These are phyloP conservation scores for Puffinus mauretanicus DNA, from an alignment of 2,113 vertebrate species.

Conservation along the genomic window DNA sequence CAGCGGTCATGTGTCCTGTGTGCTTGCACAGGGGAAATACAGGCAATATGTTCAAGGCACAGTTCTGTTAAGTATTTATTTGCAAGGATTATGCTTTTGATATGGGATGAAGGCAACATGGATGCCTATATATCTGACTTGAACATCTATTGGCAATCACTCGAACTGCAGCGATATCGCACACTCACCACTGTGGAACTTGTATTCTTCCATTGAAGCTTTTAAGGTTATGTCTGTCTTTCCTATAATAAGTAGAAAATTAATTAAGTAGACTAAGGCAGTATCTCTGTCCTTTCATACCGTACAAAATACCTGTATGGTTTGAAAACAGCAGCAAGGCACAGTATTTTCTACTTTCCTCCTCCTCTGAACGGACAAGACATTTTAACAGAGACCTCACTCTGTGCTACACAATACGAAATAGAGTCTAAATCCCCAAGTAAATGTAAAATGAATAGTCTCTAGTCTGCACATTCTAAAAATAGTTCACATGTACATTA, in stretches of 20 bases:
- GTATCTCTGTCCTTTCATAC: background rate
- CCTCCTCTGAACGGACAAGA: background rate
- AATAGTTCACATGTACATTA: background rate
- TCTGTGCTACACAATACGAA: background rate
- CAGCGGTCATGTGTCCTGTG: fast-evolving
- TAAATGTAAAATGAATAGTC: slow-evolving; percentile 7
- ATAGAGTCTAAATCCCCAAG: background rate
- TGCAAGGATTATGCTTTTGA: background rate
- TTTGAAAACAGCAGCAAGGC: background rate
- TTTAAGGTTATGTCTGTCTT: background rate
- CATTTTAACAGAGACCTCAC: background rate
- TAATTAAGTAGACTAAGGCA: background rate
- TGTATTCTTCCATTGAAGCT: background rate
- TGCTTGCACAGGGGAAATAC: background rate
- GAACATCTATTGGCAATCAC: background rate
- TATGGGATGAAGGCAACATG: fast-evolving
- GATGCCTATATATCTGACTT: background rate
- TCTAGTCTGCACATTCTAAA: slow-evolving; percentile 10
- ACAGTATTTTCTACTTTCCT: background rate
- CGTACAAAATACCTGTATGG: background rate
- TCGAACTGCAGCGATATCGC: fast-evolving
- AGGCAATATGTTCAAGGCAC: no score
- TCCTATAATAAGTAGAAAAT: background rate
- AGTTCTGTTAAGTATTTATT: background rate
- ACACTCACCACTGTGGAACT: background rate